These are phyloP conservation scores for Phragmatobia fuliginosa DNA, from an alignment of 2,888 invertebrate species.

Conservation along the genomic window DNA sequence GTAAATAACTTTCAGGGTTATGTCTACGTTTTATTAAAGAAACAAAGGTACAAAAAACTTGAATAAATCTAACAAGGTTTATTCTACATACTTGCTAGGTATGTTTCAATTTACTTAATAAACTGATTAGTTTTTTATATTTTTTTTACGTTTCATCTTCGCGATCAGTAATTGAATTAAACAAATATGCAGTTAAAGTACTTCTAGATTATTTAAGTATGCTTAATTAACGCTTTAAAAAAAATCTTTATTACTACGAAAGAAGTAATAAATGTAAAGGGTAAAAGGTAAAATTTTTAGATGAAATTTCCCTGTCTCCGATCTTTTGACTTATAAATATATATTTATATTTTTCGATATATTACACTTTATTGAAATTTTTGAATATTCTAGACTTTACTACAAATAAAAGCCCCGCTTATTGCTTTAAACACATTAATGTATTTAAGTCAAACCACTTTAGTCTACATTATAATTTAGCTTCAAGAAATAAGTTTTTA, in stretches of 20 bases:
- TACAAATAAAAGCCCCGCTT: background rate
- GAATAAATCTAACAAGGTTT: constrained; percentile 7
- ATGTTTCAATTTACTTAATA: background rate
- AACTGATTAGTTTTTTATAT: background rate
- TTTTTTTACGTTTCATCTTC: background rate
- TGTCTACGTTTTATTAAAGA: constrained; percentile 12
- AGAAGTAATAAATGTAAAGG: background rate
- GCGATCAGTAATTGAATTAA: background rate
- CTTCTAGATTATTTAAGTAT: background rate
- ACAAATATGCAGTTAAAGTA: background rate
- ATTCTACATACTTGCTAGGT: constrained; percentile 6
- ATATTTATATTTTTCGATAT: too few species aligned
- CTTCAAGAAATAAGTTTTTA: constrained; percentile 9
- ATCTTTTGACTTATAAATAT: background rate
- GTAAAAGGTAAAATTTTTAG: too few species aligned
- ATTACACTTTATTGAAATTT: too few species aligned
- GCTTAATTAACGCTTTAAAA: too few species aligned
- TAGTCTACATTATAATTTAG: background rate
- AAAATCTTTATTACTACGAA: background rate
- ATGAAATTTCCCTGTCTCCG: background rate
- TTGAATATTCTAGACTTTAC: too few species aligned
- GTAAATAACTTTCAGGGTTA: constrained; percentile 17
- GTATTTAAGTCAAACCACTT: background rate
- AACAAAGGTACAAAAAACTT: constrained; percentile 2
- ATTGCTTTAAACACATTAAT: background rate